A percentile compares a stretch with the other conserved stretches of the same genome.
Conservation (phyloP, 2,797 vertebrate genomes). For the Siniperca undulata region DNA sequence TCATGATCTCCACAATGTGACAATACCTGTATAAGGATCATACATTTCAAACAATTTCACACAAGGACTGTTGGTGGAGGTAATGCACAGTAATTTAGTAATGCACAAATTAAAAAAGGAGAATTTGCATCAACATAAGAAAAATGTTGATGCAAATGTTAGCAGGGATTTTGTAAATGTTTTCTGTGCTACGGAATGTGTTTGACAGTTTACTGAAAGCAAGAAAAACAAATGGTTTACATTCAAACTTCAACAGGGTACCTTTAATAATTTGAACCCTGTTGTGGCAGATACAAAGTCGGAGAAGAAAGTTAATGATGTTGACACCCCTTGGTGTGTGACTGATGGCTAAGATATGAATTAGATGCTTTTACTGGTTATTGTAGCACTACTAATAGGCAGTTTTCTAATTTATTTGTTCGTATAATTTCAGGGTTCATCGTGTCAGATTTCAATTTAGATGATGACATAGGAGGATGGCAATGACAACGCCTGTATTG, state of each 20-base stretch:
- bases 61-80: background rate
- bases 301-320: conserved; percentile 15
- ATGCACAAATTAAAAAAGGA: background rate
- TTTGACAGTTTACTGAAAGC: background rate
- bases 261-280: conserved; percentile 20
- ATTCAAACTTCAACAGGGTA: background rate
- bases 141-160: background rate
- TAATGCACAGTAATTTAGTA: background rate
- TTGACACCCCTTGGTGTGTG: conserved; percentile 6
- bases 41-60: background rate
- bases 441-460: background rate
- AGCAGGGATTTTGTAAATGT: background rate
- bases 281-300: conserved; percentile 16
- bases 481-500: background rate
- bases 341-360: conserved; percentile 20
- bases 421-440: conserved; percentile 8
- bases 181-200: background rate
- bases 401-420: conserved; percentile 12
- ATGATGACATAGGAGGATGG: background rate
- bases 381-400: background rate
- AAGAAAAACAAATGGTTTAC: conserved; percentile 2
- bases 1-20: background rate
- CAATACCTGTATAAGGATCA: background rate
- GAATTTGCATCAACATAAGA: background rate
- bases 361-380: background rate